These are phyloP conservation scores for Paedocypris micromegethes DNA, from an alignment of 2,797 vertebrate genomes.

Conservation along the genomic window DNA sequence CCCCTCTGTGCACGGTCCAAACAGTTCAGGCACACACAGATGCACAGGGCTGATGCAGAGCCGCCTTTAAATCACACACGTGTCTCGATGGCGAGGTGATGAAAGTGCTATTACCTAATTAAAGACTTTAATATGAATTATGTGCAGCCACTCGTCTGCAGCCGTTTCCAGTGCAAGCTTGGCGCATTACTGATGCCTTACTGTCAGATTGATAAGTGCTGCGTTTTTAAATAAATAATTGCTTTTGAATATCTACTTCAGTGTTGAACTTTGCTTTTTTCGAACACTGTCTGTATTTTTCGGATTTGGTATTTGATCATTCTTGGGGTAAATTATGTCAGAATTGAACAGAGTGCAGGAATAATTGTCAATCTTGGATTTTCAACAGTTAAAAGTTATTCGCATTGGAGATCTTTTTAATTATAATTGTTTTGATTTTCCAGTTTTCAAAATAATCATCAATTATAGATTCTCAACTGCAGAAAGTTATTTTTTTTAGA, in stretches of 20 bases:
- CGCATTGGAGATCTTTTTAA: too few species aligned
- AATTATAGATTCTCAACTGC: too few species aligned
- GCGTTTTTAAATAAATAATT: slow-evolving; percentile 27
- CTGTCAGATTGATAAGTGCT: slow-evolving; percentile 27
- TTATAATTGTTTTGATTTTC: too few species aligned
- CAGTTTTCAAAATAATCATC: too few species aligned
- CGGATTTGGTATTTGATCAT: too few species aligned
- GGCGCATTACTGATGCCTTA: slow-evolving; percentile 21
- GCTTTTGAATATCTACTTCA: slow-evolving; percentile 7
- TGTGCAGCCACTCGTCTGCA: slow-evolving; percentile 31
- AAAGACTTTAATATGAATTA: slow-evolving; percentile 41
- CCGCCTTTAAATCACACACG: slow-evolving; percentile 31
- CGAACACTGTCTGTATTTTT: too few species aligned
- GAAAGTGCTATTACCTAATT: slow-evolving; percentile 48
- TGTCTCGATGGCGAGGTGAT: slow-evolving; percentile 41
- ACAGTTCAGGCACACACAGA: slow-evolving; percentile 34
- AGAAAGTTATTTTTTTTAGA: too few species aligned
- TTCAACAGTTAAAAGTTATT: too few species aligned
- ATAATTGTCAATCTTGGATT: too few species aligned
- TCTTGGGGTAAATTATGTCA: too few species aligned
- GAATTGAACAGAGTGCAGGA: too few species aligned
- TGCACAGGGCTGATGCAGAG: slow-evolving; percentile 29
- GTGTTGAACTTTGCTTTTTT: background rate
- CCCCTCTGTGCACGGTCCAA: slow-evolving; percentile 31
- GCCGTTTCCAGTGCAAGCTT: slow-evolving; percentile 3